Conservation (phyloP, 2,797 vertebrate species). For the Eidolon dupreanum region DNA sequence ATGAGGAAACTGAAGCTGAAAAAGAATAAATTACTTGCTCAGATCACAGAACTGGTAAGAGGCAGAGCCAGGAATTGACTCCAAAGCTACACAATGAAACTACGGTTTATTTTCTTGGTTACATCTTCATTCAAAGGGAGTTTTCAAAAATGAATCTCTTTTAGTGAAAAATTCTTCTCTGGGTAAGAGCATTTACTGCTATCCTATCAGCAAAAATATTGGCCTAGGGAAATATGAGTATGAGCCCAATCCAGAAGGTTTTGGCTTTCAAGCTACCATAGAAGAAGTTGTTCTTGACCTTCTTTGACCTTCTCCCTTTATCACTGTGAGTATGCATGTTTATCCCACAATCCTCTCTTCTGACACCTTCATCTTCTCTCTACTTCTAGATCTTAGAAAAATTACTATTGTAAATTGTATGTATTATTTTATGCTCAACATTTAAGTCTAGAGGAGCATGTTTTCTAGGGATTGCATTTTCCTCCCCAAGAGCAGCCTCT, state of each 20-base stretch:
- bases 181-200: not conserved
- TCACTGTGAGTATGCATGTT: not conserved
- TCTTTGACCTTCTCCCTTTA: not conserved
- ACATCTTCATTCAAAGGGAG: not conserved
- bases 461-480: not conserved
- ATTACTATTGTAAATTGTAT: not conserved
- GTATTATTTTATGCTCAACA: not conserved
- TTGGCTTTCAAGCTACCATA: not conserved
- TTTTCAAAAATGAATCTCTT: slow-evolving; percentile 10
- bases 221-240: not conserved
- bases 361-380: not conserved
- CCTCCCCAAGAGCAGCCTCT: not conserved
- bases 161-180: not conserved
- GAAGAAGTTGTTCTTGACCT: not conserved
- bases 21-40: not conserved
- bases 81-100: not conserved
- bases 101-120: not conserved
- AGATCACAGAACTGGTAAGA: not conserved
- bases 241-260: not conserved
- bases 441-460: not conserved
- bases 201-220: not conserved
- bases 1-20: not conserved
- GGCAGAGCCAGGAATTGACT: not conserved
- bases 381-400: slow-evolving; percentile 16
- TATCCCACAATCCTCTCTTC: not conserved